Conservation (phyloP, 2,113 vertebrate genomes). For the Perognathus longimembris region DNA sequence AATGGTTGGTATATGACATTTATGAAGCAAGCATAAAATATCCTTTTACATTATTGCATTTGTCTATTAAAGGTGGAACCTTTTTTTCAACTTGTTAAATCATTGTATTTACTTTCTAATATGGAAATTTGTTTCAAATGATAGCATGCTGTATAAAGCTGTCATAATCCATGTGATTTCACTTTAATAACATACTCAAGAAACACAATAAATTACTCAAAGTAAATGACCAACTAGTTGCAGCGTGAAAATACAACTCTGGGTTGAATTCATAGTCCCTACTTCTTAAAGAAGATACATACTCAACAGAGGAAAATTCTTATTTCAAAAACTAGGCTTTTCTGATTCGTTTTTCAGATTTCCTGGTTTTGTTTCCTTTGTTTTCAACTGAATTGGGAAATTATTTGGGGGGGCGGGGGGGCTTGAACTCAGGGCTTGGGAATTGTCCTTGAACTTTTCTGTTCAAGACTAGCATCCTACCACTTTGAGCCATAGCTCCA, state of each 20-base stretch:
- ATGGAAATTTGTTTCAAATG: slow-evolving; percentile 23
- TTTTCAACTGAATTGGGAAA: slow-evolving; percentile 42
- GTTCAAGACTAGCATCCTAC: too few relatives aligned
- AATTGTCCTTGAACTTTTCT: too few relatives aligned
- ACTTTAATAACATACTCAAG: background rate
- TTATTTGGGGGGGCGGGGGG: too few relatives aligned
- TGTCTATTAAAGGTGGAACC: slow-evolving; percentile 24
- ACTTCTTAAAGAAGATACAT: background rate
- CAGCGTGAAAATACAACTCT: background rate
- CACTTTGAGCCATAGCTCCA: too few relatives aligned
- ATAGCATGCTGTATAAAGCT: background rate
- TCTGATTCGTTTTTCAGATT: slow-evolving; percentile 30
- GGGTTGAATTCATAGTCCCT: background rate
- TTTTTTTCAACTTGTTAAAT: slow-evolving; percentile 37
- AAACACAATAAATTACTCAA: slow-evolving; percentile 47
- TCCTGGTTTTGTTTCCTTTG: slow-evolving; percentile 52
- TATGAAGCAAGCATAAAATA: slow-evolving; percentile 2
- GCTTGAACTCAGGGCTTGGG: too few relatives aligned
- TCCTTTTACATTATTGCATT: background rate
- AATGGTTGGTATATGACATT: background rate
- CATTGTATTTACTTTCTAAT: slow-evolving; percentile 37
- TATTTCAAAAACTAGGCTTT: slow-evolving; percentile 38
- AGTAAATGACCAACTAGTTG: slow-evolving; percentile 15
- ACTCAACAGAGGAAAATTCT: background rate
- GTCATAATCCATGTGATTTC: slow-evolving; percentile 1